Evolutionary conservation across 2,797 vertebrate genomes (phyloP).

Genomic region (Myripristis murdjan): DNA sequence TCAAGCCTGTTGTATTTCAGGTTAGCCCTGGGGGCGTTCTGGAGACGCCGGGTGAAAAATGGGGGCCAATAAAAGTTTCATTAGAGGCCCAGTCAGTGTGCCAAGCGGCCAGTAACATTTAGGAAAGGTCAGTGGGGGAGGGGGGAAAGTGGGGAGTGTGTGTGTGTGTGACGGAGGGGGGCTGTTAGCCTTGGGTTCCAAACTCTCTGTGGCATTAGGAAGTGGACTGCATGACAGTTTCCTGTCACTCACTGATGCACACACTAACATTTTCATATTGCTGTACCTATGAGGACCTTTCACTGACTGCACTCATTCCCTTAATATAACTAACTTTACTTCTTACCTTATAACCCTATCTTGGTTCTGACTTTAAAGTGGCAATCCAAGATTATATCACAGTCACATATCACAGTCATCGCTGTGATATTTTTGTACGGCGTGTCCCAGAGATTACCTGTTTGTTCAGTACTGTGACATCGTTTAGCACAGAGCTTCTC

Average conservation of each 20-base stretch:
- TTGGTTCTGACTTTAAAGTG: too few relatives aligned
- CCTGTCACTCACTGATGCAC: conserved; percentile 57
- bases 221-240: conserved; percentile 66
- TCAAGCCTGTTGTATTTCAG: conserved; percentile 79
- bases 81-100: conserved; percentile 83
- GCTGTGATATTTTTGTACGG: too few relatives aligned
- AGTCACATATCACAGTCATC: too few relatives aligned
- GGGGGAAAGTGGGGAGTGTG: not conserved
- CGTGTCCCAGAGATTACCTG: too few relatives aligned
- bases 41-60: conserved; percentile 84
- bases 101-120: conserved; percentile 88
- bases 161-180: too few relatives aligned
- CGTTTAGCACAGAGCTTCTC: too few relatives aligned
- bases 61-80: conserved; percentile 88
- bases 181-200: conserved; percentile 69
- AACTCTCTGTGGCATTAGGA: conserved; percentile 68
- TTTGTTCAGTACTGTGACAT: too few relatives aligned
- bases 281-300: too few relatives aligned
- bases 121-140: conserved; percentile 84
- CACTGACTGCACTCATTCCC: too few relatives aligned
- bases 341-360: too few relatives aligned
- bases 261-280: not conserved
- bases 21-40: conserved; percentile 79
- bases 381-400: too few relatives aligned
- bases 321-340: too few relatives aligned